These are phyloP conservation scores for Manduca sexta DNA, from an alignment of 1,140 invertebrate species.

Conservation along the genomic window DNA sequence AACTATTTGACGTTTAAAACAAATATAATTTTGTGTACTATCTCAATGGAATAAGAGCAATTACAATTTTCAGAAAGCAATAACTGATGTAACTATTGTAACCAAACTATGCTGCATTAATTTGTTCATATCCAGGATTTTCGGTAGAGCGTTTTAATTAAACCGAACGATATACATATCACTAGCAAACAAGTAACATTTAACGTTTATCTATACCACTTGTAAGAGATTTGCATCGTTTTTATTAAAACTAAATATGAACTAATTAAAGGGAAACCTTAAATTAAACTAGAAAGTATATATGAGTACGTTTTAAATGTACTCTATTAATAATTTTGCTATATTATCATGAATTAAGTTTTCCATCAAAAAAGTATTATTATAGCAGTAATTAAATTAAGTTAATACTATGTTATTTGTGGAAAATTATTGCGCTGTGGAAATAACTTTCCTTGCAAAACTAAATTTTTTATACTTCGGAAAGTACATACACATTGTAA, in stretches of 20 bases:
- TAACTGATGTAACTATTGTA: too few species aligned
- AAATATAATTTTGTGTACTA: neutral
- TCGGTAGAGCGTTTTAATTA: too few species aligned
- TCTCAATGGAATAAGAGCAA: too few species aligned
- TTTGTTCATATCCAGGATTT: too few species aligned
- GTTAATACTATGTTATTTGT: slow-evolving; percentile 2
- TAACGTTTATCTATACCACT: neutral
- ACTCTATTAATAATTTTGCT: neutral
- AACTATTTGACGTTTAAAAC: neutral
- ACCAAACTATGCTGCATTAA: too few species aligned
- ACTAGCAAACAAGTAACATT: too few species aligned
- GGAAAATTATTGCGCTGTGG: slow-evolving; percentile 10
- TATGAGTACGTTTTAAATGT: neutral
- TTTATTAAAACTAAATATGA: neutral
- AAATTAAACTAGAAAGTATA: slow-evolving; percentile 1
- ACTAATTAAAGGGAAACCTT: neutral
- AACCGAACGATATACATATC: too few species aligned
- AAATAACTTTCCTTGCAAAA: slow-evolving; percentile 5
- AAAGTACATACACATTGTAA: slow-evolving; percentile 12
- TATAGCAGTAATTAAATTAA: neutral
- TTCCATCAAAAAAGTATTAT: neutral
- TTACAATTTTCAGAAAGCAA: too few species aligned
- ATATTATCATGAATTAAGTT: neutral
- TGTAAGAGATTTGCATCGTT: neutral
- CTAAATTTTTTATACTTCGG: slow-evolving; percentile 1